phyloP scores from a whole-genome alignment of 2,888 invertebrate species.

The Argynnis bischoffii region DNA sequence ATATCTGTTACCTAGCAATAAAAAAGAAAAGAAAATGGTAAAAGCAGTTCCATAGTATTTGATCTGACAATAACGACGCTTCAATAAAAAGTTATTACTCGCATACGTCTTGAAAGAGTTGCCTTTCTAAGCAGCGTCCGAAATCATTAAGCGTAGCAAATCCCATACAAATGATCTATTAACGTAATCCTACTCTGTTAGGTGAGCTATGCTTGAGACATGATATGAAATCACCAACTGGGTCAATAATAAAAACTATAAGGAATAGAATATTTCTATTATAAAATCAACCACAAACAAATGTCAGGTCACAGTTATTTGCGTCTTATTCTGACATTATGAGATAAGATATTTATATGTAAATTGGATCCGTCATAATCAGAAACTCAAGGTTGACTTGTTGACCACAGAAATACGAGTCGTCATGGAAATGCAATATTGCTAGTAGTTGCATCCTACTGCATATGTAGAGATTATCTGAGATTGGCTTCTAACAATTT shows the following conservation, averaged over 20 bases:
- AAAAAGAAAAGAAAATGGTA: slow-evolving; percentile 21
- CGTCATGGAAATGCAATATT: slow-evolving; percentile 30
- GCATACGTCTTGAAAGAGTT: slow-evolving; percentile 53
- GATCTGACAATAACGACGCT: slow-evolving; percentile 39
- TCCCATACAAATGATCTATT: slow-evolving; percentile 75
- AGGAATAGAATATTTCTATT: slow-evolving; percentile 4
- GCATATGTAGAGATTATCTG: slow-evolving; percentile 18
- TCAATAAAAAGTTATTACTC: slow-evolving; percentile 58
- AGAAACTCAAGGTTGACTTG: slow-evolving; percentile 34
- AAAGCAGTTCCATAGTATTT: slow-evolving; percentile 36
- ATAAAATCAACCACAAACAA: background rate
- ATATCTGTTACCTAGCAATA: background rate
- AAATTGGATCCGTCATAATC: slow-evolving; percentile 32
- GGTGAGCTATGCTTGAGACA: slow-evolving; percentile 56
- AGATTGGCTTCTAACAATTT: slow-evolving; percentile 35
- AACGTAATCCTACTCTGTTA: slow-evolving; percentile 75
- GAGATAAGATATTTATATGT: slow-evolving; percentile 30
- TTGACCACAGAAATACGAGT: slow-evolving; percentile 35
- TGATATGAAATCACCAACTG: slow-evolving; percentile 55
- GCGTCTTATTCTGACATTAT: slow-evolving; percentile 13
- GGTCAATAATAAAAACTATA: slow-evolving; percentile 37
- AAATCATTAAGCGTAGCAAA: slow-evolving; percentile 74
- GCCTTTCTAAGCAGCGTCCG: slow-evolving; percentile 57
- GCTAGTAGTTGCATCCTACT: slow-evolving; percentile 14
- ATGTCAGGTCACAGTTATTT: slow-evolving; percentile 10